Percentiles rank a stretch among this genome's conserved stretches.
phyloP scores from a whole-genome alignment of 1,140 invertebrate genomes.

The Polypedilum vanderplanki region DNA sequence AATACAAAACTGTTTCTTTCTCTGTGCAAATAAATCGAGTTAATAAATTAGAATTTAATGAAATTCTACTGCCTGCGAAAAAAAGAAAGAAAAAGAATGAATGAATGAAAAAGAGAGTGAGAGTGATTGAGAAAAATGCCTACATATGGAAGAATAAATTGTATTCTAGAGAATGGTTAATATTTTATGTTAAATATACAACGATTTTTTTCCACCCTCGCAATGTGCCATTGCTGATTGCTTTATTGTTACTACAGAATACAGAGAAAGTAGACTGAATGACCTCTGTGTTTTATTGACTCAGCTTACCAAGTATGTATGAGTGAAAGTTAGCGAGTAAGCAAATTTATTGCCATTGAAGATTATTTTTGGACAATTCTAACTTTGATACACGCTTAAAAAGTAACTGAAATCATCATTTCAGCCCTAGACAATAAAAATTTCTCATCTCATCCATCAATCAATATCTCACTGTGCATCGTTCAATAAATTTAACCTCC shows the following conservation, averaged over 20 bases:
- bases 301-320: not conserved
- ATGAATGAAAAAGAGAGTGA: too few species aligned
- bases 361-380: not conserved
- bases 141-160: conserved; percentile 6
- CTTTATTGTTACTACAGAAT: not conserved
- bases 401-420: not conserved
- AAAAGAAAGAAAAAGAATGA: too few species aligned
- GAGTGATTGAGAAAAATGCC: conserved; percentile 25
- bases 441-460: conserved; percentile 2
- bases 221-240: not conserved
- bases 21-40: conserved; percentile 25
- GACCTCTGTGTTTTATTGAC: conserved; percentile 20
- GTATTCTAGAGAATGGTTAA: not conserved
- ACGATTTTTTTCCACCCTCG: not conserved
- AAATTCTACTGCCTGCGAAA: conserved; percentile 14
- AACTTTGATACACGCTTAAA: not conserved
- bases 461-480: not conserved
- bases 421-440: not conserved
- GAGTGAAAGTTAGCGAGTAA: not conserved
- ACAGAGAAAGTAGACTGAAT: not conserved
- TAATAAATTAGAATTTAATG: conserved; percentile 29
- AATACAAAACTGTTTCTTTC: too few species aligned
- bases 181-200: conserved; percentile 24
- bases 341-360: not conserved
- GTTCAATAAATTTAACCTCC: not conserved